Conservation (phyloP, 1,140 invertebrate genomes). For the Trichogramma pretiosum region DNA sequence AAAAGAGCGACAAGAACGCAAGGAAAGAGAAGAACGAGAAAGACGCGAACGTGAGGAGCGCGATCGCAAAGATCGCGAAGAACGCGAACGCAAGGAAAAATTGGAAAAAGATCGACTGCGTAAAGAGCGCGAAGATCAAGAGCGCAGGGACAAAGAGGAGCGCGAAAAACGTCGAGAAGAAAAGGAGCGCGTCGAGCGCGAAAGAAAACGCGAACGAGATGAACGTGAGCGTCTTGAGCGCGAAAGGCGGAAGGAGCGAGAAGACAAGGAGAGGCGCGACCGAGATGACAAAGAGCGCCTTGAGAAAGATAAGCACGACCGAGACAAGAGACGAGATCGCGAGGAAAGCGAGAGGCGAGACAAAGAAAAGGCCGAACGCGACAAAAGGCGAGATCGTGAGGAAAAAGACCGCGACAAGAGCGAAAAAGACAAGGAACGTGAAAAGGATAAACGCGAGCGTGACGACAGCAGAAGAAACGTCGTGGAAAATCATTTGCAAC, state of each 20-base stretch:
- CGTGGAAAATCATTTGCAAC: constrained; percentile 35
- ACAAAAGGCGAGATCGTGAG: constrained; percentile 24
- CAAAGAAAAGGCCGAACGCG: constrained; percentile 31
- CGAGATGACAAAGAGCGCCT: constrained; percentile 40
- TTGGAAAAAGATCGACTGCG: constrained; percentile 21
- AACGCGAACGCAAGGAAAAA: constrained; percentile 27
- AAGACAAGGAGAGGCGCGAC: constrained; percentile 41
- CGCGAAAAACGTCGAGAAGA: constrained; percentile 40
- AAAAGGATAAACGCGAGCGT: constrained; percentile 22
- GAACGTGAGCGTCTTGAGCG: constrained; percentile 38
- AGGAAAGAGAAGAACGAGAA: constrained; percentile 29
- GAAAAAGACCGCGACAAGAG: constrained; percentile 20
- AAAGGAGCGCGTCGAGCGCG: constrained; percentile 43
- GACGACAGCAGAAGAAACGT: constrained; percentile 23
- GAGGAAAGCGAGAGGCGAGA: constrained; percentile 31
- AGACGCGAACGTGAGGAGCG: constrained; percentile 25
- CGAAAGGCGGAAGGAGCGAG: constrained; percentile 34
- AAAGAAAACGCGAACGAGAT: constrained; percentile 31
- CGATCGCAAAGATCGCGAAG: constrained; percentile 26
- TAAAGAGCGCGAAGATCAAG: constrained; percentile 29
- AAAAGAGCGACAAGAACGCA: constrained; percentile 32
- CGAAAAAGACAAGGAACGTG: constrained; percentile 26
- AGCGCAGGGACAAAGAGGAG: constrained; percentile 42
- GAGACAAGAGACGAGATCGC: constrained; percentile 33
- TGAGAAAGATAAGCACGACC: constrained; percentile 29